Evolutionary conservation across 2,888 invertebrate species (phyloP).

Genomic region (Stenchaetothrips biformis): DNA sequence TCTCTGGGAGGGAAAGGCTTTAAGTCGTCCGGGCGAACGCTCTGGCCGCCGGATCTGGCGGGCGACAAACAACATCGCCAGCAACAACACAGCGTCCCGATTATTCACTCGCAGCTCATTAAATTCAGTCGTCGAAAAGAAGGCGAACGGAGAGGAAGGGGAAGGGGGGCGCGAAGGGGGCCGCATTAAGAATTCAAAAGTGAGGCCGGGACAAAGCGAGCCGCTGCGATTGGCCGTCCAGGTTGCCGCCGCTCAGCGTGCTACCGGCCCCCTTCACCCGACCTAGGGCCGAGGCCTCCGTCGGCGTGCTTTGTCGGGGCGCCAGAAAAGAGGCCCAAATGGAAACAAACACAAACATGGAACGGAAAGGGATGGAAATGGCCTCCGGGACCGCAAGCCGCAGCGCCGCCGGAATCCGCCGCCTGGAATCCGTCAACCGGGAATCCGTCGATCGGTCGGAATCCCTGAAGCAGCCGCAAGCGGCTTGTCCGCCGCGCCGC

Average conservation of each 20-base stretch:
- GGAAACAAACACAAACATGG: not conserved
- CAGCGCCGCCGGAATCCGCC: not conserved
- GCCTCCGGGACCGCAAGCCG: not conserved
- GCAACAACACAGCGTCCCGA: not conserved
- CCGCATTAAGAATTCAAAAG: slow-evolving; percentile 1
- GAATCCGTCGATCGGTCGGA: too few species aligned
- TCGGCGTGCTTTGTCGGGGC: not conserved
- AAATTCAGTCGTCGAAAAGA: not conserved
- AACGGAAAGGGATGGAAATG: not conserved
- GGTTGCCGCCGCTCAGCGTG: not conserved
- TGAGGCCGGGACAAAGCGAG: not conserved
- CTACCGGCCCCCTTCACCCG: not conserved
- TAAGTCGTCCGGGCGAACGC: too few species aligned
- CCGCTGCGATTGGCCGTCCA: not conserved
- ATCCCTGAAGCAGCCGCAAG: not conserved
- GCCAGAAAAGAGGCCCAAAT: not conserved
- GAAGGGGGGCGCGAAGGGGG: not conserved
- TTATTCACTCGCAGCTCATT: not conserved
- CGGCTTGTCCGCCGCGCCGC: not conserved
- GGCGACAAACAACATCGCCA: too few species aligned
- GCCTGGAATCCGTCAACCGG: too few species aligned
- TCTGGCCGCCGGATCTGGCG: too few species aligned
- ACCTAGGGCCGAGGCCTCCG: not conserved
- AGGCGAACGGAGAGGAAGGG: not conserved
- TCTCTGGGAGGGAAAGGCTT: not conserved